phyloP scores from a whole-genome alignment of 1,140 invertebrate species.

The Littorina saxatilis region DNA sequence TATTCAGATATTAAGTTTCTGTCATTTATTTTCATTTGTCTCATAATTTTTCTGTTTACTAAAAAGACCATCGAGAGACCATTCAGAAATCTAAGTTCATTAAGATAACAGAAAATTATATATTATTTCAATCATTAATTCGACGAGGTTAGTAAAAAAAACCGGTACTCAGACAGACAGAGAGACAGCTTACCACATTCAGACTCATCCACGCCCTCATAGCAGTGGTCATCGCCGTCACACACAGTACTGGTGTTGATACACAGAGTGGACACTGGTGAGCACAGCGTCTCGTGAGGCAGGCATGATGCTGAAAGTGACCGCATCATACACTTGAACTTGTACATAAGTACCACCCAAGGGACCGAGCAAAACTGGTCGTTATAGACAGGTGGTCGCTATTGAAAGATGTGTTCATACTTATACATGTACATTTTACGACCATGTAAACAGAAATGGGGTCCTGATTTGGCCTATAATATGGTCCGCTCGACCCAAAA shows the following conservation, averaged over 20 bases:
- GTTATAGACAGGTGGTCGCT: background rate
- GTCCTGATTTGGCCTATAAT: no score
- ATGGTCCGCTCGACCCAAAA: no score
- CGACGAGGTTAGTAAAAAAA: background rate
- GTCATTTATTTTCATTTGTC: no score
- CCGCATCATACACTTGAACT: background rate
- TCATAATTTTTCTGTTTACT: no score
- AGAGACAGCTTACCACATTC: conserved; percentile 75
- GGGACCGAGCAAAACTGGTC: background rate
- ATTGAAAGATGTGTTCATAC: background rate
- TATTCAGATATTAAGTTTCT: no score
- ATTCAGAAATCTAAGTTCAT: no score
- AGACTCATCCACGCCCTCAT: conserved; percentile 74
- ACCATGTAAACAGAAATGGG: no score
- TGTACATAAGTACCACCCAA: background rate
- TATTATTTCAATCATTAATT: background rate
- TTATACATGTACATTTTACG: background rate
- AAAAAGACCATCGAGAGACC: no score
- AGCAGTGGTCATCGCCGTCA: conserved; percentile 74
- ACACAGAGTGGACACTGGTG: conserved; percentile 66
- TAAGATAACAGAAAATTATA: no score
- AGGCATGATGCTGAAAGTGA: conserved; percentile 55
- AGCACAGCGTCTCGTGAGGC: conserved; percentile 48
- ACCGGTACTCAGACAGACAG: no score
- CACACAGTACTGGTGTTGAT: conserved; percentile 67